Base-by-base conservation (phyloP, 2,888 invertebrate species). In the Ophioninae sp. region DNA sequence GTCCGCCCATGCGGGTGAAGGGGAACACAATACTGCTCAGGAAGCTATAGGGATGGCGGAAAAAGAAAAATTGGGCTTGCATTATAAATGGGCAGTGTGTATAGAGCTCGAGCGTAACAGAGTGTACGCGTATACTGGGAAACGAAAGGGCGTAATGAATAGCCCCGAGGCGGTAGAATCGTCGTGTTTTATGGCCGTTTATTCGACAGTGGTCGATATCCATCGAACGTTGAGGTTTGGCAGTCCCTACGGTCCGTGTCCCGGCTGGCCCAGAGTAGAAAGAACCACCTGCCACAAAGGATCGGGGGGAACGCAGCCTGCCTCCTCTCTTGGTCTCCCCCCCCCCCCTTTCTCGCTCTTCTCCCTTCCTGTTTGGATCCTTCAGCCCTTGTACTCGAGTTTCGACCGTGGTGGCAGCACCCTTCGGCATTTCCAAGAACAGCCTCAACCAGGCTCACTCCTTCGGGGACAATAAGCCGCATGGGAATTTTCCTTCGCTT, bases 201-300 rank as follows among this genome's bases (percentile, higher is more conserved):
- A 39, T 44, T 39, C 39, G 68, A 6, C 44, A 30, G 58, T 30
- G 44, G n/a, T 39, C 63, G 76, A 76, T 67, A 76, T 59, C 22
- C 76, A 67, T 76, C 76, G 76, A 82, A 63, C 22, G 63, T 75
- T 13, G 59, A 82, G 71, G 39, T 87, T 88, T 87, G 88, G 89
- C 85, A 87, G 88, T 90, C 91, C 90, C 90, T 89, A 76, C 87
- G 90, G 89, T 88, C 88, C 87, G 89, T 87, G 89, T 85, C 76
- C 83, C 81, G 82, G 84, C 87, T 88, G 88, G 90, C 90, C 89
- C 88, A 87, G 85, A 89, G 89, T 87, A 88, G 88, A 88, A 89
- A 89, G 90, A 92, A 90, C 91, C 92, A 92, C 92, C 92, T 92
- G 92, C 92, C 92, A 88, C 87, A 87, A 83, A 84, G 86, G 88